A percentile compares a stretch with the other conserved stretches of the same genome.
These are phyloP conservation scores for Halichoeres trimaculatus DNA, from an alignment of 2,113 vertebrate species.

Conservation along the genomic window DNA sequence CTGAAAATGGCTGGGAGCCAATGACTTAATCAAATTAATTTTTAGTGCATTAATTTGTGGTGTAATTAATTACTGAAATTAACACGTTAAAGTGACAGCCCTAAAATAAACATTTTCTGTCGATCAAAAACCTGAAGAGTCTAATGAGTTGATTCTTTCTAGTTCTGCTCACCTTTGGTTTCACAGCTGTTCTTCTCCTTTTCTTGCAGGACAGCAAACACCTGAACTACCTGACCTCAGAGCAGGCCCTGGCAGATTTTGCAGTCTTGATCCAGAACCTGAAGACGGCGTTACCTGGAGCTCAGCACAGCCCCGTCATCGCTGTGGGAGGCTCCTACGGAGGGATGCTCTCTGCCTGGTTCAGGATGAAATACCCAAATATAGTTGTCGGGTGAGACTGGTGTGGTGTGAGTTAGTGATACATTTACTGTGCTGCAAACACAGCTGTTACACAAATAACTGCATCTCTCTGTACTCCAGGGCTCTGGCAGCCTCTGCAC, in stretches of 20 bases:
- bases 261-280: slow-evolving; percentile 88
- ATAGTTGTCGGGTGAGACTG: slow-evolving; percentile 89
- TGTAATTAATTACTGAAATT: no score
- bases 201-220: slow-evolving; percentile 88
- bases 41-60: no score
- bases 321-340: slow-evolving; percentile 96
- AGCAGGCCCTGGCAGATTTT: slow-evolving; percentile 95
- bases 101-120: no score
- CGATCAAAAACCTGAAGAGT: no score
- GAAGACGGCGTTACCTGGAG: slow-evolving; percentile 80
- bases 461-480: slow-evolving; percentile 75
- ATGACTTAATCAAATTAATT: no score
- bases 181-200: neutral
- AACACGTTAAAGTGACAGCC: no score
- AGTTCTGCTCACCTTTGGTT: no score
- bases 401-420: neutral
- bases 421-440: neutral
- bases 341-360: slow-evolving; percentile 96
- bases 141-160: no score
- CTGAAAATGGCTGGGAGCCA: no score
- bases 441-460: neutral
- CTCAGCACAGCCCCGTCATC: slow-evolving; percentile 88
- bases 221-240: slow-evolving; percentile 95
- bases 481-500: slow-evolving; percentile 94
- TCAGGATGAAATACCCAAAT: slow-evolving; percentile 97